Base-by-base conservation (phyloP, 2,888 invertebrate genomes). In the Automeris io region DNA sequence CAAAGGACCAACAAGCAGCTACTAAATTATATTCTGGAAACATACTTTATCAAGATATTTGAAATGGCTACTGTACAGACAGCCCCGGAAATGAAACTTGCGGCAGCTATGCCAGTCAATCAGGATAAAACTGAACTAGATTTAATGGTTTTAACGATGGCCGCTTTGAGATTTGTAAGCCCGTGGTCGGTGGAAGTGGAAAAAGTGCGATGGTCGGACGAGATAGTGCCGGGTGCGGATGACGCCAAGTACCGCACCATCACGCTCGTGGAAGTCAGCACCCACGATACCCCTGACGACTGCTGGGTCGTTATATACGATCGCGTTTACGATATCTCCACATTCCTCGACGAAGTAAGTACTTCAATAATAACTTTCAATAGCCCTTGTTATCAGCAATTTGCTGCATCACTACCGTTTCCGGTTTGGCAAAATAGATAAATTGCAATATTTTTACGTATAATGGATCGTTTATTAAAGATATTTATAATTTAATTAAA, bases 301-400 rank as follows among this genome's bases (percentile, higher is more conserved):
- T 96, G 95, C 72, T 96, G 96, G 96, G 87, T 95, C 35, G 90
- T 94, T n/a, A 90, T 96, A 33, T 94, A 93, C 70, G 95, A 96
- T 79, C 91, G 93, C 40, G 93, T 96, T 7, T 96, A 95, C 70
- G 92, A 96, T 61, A 89, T 95, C 36, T 93, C 95, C 1, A 86
- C 88, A 23, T 95, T 96, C 67, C 69, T 96, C 26, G 80, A 89
- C 47, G 89, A 90, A 88, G 92, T 92, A 73, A 79, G 72, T 64
- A 23, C 19, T 18, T 13, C n/a, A 37, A 24, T 19, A 21, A 12
- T 11, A 18, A 11, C 13, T 23, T n/a, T n/a, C n/a, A n/a, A n/a
- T n/a, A n/a, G n/a, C n/a, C n/a, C n/a, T n/a, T n/a, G n/a, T n/a
- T n/a, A n/a, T n/a, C n/a, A n/a, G n/a, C n/a, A n/a, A n/a, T n/a